Base-by-base conservation (phyloP, 2,797 vertebrate species). In the Peromyscus nudipes region DNA sequence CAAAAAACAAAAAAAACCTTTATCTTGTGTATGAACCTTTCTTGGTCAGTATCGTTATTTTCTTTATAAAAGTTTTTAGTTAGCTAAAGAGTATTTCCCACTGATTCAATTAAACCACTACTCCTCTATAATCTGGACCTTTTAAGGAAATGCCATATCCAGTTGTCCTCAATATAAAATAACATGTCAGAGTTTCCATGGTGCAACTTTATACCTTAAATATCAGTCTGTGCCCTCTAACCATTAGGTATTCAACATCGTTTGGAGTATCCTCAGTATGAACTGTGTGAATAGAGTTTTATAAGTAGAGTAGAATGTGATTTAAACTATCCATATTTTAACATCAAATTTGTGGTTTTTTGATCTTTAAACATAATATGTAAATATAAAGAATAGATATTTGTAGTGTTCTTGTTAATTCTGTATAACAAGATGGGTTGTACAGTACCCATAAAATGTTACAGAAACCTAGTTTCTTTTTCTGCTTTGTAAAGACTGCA, bases 121-220 rank as follows among this genome's bases (percentile, higher is more conserved):
- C 91, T 97, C 97, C 97, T 98, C 97, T 98, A 97, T 96, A 96
- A 97, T 96, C 84, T 88, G 98, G 98, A 98, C 97, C 98, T 98
- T 98, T 98, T 98, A 95, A 37, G 93, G 94, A 98, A 98, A 98
- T 98, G 98, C 98, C 98, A 98, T 98, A 98, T 97, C 97, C 98
- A 94, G 94, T 98, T 98, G 98, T 98, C 82, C 95, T 98, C 97
- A 98, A 93, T 98, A 97, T 95, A 97, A 98, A 98, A 98, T 97
- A 98, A 95, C 89, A 95, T 96, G 98, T 98, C 97, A 98, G 98
- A 98, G 93, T 97, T 98, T 98, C 95, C 97, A 98, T 97, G 89
- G 94, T 98, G 86, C 96, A 98, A 94, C 97, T 95, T 98, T 98
- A 97, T 89, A 92, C 98, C 96, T 98, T 99, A 98, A 99, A 98